Base-by-base conservation (phyloP, 2,888 invertebrate species). In the Megaustenia siamemsis region DNA sequence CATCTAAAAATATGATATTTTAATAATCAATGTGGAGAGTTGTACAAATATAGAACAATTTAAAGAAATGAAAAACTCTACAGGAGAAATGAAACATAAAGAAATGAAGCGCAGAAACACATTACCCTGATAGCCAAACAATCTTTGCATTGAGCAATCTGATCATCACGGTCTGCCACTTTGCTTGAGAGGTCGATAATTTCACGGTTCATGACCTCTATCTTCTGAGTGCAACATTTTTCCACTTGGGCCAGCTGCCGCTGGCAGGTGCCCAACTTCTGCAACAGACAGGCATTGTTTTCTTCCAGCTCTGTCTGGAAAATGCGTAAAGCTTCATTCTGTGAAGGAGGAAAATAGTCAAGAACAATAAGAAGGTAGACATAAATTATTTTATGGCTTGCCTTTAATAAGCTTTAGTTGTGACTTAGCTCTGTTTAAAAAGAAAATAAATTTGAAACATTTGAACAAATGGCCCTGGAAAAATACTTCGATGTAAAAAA, bases 151-250 rank as follows among this genome's bases (percentile, higher is more conserved):
- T 71, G 73, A 6, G 68, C 38, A 5, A 85, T 66, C 68, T 85
- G 80, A 53, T 85, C 85, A 4, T 85, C 85, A 10, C 81, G 35
- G 69, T 80, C 81, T 53, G 75, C 66, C 18, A 85, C 68, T 60
- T 79, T 79, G 38, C 71, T 81, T 66, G 15, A 35, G 8, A 85
- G 76, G 38, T 85, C 85, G 12, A 66, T 81, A 15, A 85, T 38
- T 32, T 81, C 81, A 32, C 85, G n/a, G 81, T 85, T 81, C 63
- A 85, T 73, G 40, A 49, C 45, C 35, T 85, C 85, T n/a, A 85
- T 43, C 40, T 85, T 85, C 76, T 81, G 76, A 21, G 73, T 80
- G 56, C 81, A 81, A 56, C 76, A 85, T 63, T 85, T 85, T 69
- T 85, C 85, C 45, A 85, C 53, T 60, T 81, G 75, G 18, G 73